A percentile compares a stretch with the other conserved stretches of the same genome.
Evolutionary conservation across 2,888 invertebrate genomes (phyloP).

Genomic region (Melangyna quadrimaculata): DNA sequence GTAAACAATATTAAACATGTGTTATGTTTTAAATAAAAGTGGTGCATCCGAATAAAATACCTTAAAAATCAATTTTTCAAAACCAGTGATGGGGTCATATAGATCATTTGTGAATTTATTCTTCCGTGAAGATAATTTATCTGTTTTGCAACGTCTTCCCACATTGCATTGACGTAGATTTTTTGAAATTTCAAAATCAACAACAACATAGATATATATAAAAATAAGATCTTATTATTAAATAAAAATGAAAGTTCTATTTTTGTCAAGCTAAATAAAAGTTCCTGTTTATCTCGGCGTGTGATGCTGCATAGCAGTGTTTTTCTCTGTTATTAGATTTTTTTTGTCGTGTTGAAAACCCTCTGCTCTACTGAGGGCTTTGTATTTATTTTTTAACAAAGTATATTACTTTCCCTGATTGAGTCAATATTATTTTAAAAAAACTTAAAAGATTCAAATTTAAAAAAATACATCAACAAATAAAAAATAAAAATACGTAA

Average conservation of each 20-base stretch:
- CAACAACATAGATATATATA: neutral
- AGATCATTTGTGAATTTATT: slow-evolving; percentile 19
- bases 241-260: slow-evolving; percentile 54
- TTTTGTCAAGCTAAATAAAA: slow-evolving; percentile 62
- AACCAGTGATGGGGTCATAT: neutral
- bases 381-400: slow-evolving; percentile 5
- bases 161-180: slow-evolving; percentile 19
- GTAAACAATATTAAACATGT: neutral
- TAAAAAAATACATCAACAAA: slow-evolving; percentile 6
- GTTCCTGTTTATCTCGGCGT: slow-evolving; percentile 40
- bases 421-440: slow-evolving; percentile 7
- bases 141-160: slow-evolving; percentile 27
- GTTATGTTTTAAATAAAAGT: neutral
- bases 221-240: slow-evolving; percentile 23
- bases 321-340: slow-evolving; percentile 19
- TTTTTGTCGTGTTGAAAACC: slow-evolving; percentile 19
- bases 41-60: neutral
- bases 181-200: slow-evolving; percentile 7
- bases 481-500: slow-evolving; percentile 7
- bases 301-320: slow-evolving; percentile 46
- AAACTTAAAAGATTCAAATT: slow-evolving; percentile 6
- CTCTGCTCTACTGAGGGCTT: slow-evolving; percentile 9
- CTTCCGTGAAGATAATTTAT: slow-evolving; percentile 30
- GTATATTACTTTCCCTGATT: slow-evolving; percentile 29
- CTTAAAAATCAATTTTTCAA: slow-evolving; percentile 9